phyloP scores from a whole-genome alignment of 2,113 vertebrate species.

The Trochalopteron elliotii region DNA sequence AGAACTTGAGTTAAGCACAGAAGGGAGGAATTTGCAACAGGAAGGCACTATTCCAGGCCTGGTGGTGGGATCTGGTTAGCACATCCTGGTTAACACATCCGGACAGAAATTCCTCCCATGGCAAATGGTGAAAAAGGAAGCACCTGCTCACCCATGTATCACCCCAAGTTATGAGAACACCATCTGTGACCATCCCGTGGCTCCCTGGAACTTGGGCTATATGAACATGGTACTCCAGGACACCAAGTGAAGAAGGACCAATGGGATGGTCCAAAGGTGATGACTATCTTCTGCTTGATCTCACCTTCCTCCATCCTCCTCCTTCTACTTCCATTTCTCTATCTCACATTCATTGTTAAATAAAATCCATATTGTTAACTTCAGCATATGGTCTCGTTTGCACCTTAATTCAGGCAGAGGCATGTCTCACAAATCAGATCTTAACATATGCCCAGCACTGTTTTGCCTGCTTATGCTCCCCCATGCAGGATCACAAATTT shows the following conservation, averaged over 20 bases:
- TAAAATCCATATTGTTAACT: not conserved
- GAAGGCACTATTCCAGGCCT: not conserved
- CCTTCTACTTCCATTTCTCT: not conserved
- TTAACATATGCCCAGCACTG: not conserved
- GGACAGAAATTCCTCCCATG: not conserved
- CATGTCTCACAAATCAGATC: not conserved
- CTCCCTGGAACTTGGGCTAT: not conserved
- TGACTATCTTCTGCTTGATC: not conserved
- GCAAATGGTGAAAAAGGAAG: not conserved
- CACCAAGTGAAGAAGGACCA: not conserved
- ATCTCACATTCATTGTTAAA: not conserved
- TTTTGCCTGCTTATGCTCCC: not conserved
- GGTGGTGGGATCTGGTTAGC: not conserved
- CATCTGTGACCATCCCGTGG: not conserved
- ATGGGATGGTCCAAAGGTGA: fast-evolving
- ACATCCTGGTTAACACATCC: not conserved
- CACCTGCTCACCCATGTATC: not conserved
- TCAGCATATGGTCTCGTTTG: not conserved
- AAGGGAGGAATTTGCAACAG: not conserved
- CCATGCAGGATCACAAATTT: not conserved
- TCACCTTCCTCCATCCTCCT: fast-evolving
- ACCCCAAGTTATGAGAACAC: not conserved
- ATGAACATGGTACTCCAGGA: not conserved
- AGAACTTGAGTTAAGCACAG: not conserved
- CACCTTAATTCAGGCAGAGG: not conserved